Base-by-base conservation (phyloP, 2,797 vertebrate genomes). In the Prionace glauca region DNA sequence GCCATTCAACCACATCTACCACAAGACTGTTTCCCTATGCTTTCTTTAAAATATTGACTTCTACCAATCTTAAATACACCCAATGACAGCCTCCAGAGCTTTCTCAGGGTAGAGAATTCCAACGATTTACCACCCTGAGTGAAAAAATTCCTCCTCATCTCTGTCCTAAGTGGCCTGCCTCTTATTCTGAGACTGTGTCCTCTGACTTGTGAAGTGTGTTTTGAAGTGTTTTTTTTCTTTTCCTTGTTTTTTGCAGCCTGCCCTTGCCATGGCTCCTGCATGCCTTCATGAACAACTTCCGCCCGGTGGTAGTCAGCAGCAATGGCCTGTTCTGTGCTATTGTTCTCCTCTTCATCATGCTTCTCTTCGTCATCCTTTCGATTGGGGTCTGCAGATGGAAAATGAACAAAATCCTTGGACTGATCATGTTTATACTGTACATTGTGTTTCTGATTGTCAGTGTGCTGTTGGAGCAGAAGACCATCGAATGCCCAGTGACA, bases 321-420 rank as follows among this genome's bases (percentile, higher is more conserved):
- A 99, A 99, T 0, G 99, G 99, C 91, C 97, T 99, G 56, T 99
- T 99, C 98, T 99, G 99, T 14, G 99, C 99, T 10, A 99, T 99
- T 22, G 98, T 99, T 95, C 98, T 99, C 72, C 99, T 99, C 96
- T 99, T 99, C 98, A 98, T 99, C 97, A 99, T 99, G 99, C 98
- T 99, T 69, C 98, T 99, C 95, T 99, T 99, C 20, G 99, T 99
- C 97, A 99, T 99, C 97, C 96, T 98, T 65, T 99, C 99, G 97
- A 99, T 99, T 12, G 99, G 98, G 0, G 96, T 97, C 96, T 99
- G 99, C 98, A 99, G 98, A 91, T 99, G 99, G 99, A 98, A 1
- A 96, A 99, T 99, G 99, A 99, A 99, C 98, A 99, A 99, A 97
- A 14, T 98, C 50, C 97, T 99, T 96, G 99, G 99, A 92, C 97